A percentile compares a stretch with the other conserved stretches of the same genome.
phyloP scores from a whole-genome alignment of 2,113 vertebrate species.

The Talpa occidentalis region DNA sequence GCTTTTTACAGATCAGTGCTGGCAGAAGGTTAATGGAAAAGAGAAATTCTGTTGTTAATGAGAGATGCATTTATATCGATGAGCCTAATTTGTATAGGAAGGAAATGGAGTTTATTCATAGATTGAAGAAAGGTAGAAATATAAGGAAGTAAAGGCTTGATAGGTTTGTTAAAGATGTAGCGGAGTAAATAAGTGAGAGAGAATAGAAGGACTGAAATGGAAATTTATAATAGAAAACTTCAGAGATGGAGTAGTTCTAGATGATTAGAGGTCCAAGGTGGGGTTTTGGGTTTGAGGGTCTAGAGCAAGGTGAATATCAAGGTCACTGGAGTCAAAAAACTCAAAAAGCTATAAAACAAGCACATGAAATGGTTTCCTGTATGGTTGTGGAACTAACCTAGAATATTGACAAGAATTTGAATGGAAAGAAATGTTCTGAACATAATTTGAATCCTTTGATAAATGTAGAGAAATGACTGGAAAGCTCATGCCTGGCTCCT shows the following conservation, averaged over 20 bases:
- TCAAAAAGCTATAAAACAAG: background rate
- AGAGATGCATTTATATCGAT: background rate
- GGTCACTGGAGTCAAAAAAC: background rate
- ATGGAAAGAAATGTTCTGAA: background rate
- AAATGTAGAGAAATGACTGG: background rate
- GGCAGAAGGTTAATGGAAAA: background rate
- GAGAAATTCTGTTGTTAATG: background rate
- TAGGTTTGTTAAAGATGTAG: background rate
- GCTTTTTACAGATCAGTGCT: rapidly evolving
- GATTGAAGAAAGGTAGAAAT: background rate
- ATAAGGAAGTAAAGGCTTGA: background rate
- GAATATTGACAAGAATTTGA: background rate
- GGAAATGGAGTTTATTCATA: background rate
- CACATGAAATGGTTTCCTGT: background rate
- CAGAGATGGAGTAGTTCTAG: background rate
- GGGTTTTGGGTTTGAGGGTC: background rate
- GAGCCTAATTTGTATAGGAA: background rate
- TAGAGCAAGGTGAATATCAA: background rate
- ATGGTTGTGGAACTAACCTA: background rate
- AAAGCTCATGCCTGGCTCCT: background rate
- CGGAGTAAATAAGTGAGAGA: background rate
- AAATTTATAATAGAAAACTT: background rate
- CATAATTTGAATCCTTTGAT: background rate
- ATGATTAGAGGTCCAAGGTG: background rate
- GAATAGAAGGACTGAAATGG: background rate